These are phyloP conservation scores for Laspeyria flexula DNA, from an alignment of 2,888 invertebrate species.

Conservation along the genomic window DNA sequence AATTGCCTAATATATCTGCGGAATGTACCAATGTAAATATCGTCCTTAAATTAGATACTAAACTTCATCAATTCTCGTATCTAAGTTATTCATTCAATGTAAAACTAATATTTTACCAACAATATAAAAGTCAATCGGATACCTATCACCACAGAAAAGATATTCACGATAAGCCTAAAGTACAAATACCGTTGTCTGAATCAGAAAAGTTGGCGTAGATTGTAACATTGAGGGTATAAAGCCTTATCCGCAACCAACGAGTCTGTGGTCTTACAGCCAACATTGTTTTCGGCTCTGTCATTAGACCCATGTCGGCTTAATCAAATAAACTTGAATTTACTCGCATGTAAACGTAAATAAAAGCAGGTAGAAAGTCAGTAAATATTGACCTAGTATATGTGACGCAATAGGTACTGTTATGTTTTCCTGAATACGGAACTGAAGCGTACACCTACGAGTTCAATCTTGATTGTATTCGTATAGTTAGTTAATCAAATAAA, in stretches of 20 bases:
- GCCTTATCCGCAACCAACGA: background rate
- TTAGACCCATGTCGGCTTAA: conserved; percentile 25
- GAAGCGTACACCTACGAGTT: background rate
- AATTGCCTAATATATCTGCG: no score
- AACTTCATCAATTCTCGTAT: no score
- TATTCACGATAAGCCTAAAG: no score
- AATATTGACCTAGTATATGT: background rate
- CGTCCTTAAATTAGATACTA: no score
- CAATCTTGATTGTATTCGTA: conserved; percentile 1
- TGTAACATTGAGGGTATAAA: background rate
- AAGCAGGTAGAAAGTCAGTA: conserved; percentile 1
- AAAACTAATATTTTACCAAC: no score
- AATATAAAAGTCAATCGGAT: no score
- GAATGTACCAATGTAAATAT: no score
- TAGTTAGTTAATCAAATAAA: background rate
- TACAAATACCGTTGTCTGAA: no score
- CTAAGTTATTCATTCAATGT: no score
- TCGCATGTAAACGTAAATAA: conserved; percentile 15
- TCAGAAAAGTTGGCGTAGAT: no score
- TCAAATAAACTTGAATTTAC: conserved; percentile 25
- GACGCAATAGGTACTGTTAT: background rate
- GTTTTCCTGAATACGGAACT: background rate
- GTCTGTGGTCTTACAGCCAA: conserved; percentile 12
- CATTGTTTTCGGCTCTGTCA: conserved; percentile 6
- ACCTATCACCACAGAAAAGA: no score